Evolutionary conservation across 2,888 invertebrate genomes (phyloP), one percentile per base, ranked within the genome.

Genomic region (Timandra comae): DNA sequence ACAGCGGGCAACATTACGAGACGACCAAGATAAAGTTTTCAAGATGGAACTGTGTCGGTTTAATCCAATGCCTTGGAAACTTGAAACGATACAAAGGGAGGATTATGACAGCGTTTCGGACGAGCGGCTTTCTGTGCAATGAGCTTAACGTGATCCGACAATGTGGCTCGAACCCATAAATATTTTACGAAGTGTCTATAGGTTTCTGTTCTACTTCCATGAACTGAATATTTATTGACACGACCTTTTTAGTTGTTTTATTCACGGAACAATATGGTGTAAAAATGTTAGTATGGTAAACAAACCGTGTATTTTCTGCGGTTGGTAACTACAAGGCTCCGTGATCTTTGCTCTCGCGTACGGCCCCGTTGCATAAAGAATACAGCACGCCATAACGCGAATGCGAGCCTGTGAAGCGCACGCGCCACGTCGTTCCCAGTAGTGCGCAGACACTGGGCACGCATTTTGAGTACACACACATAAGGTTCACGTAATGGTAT

Each of bases 341-440:
- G 61, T 8, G 74, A 69, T 22, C 76, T 65, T 1, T 52, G 33
- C 1, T 44, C 46, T 2, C 56, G 54, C 23, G 40, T 43, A 1
- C 65, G 70, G 10, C 75, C 77, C 57, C 87, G 71, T 68, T 92
- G 91, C 47, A 92, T 86, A 62, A 91, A 89, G 63, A 92, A 89
- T 25, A 91, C 91, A 33, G 90, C 91, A 50, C 91, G 90, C 91
- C 92, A 92, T 40, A 93, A 84, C 16, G 92, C 91, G 59, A 92
- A 92, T 22, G 92, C 92, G 20, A 93, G 88, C 35, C 91, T 87
- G 56, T 92, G 91, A 41, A 92, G 78, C 49, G 91, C 81, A 37
- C 88, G 88, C 46, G 88, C 88, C 7, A 89, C 88, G 28, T 89
- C 88, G 52, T 74, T 76, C 36, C 78, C 77, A 32, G 52, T 53